Evolutionary conservation across 2,797 vertebrate species (phyloP).

Genomic region (Euphonia xanthogaster): DNA sequence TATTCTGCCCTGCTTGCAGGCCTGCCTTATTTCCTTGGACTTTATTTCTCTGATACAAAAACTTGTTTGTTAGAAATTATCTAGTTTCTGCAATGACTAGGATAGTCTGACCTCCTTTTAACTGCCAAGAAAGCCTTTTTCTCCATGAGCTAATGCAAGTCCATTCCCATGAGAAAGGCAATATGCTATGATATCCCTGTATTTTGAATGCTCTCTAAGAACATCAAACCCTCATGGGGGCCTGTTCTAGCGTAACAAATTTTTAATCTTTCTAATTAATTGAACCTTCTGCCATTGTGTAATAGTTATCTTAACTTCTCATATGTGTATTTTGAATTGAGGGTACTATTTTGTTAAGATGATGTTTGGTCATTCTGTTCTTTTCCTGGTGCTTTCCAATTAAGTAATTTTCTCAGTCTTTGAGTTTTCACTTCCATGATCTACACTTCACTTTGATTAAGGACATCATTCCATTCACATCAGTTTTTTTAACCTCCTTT

Average conservation of each 20-base stretch:
- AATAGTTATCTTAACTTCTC: background rate
- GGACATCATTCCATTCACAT: background rate
- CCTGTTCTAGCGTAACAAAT: background rate
- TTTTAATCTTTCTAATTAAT: background rate
- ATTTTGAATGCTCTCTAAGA: background rate
- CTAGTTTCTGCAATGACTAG: background rate
- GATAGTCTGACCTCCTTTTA: background rate
- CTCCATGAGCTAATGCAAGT: background rate
- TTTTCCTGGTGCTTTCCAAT: background rate
- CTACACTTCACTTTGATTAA: background rate
- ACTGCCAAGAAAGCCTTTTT: background rate
- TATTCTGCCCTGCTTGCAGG: background rate
- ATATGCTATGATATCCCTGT: background rate
- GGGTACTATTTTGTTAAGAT: background rate
- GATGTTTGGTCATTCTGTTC: background rate
- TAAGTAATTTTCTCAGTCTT: background rate
- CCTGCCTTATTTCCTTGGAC: background rate
- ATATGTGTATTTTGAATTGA: background rate
- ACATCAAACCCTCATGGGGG: background rate
- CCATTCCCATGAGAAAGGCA: background rate
- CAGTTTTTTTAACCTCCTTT: background rate
- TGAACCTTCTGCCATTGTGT: background rate
- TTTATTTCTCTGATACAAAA: background rate
- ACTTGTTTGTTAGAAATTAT: background rate
- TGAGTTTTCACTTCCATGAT: background rate